Evolutionary conservation across 2,888 invertebrate genomes (phyloP).

Genomic region (Amiota communis): DNA sequence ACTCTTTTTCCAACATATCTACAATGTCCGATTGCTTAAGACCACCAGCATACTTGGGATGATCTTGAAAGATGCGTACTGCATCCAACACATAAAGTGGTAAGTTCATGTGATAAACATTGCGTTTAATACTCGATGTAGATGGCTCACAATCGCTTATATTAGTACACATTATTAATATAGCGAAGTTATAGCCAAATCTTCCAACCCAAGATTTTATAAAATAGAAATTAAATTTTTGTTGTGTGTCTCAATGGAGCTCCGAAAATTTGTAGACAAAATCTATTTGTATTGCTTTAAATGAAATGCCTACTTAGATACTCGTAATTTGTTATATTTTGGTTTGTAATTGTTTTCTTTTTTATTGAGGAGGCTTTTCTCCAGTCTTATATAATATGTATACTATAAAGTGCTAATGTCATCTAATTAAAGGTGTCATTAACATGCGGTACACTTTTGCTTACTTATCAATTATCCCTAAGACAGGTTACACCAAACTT

Average conservation of each 20-base stretch:
- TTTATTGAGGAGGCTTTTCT: conserved; percentile 6
- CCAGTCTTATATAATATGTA: background rate
- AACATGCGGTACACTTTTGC: conserved; percentile 56
- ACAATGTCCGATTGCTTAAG: conserved; percentile 64
- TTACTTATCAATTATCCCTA: conserved; percentile 57
- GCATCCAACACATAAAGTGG: conserved; percentile 70
- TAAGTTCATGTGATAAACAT: conserved; percentile 66
- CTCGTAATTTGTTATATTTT: too few relatives aligned
- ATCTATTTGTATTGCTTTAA: too few relatives aligned
- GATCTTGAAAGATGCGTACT: conserved; percentile 69
- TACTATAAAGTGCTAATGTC: conserved; percentile 53
- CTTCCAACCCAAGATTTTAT: too few relatives aligned
- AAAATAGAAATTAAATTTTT: background rate
- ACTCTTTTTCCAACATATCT: conserved; percentile 67
- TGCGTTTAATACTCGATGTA: conserved; percentile 57
- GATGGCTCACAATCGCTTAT: conserved; percentile 63
- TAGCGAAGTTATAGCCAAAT: background rate
- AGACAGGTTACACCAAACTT: conserved; percentile 25
- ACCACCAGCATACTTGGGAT: conserved; percentile 65
- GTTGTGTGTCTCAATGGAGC: background rate
- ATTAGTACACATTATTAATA: conserved; percentile 48
- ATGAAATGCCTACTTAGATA: too few relatives aligned
- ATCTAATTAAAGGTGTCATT: conserved; percentile 69
- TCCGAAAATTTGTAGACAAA: conserved; percentile 20
- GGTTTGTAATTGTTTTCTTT: conserved; percentile 57